Percentiles rank a stretch among this genome's conserved stretches.
Evolutionary conservation across 1,140 invertebrate genomes (phyloP).

Genomic region (Dendroctonus valens): DNA sequence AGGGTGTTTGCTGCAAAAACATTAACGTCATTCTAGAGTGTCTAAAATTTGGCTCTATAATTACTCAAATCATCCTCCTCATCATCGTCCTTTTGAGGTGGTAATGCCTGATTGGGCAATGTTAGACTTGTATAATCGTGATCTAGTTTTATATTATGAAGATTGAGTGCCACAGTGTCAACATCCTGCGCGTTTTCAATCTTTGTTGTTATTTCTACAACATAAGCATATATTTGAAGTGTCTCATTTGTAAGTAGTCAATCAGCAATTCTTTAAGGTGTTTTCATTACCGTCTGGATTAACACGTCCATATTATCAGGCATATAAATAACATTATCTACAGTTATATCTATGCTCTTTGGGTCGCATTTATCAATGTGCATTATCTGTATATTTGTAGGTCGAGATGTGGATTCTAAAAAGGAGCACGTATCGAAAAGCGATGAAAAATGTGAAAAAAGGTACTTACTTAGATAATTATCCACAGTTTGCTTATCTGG

Average conservation of each 20-base stretch:
- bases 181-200: conserved; percentile 42
- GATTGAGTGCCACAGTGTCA: conserved; percentile 54
- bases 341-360: conserved; percentile 45
- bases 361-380: conserved; percentile 45
- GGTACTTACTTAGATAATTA: conserved; percentile 46
- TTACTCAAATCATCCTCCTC: conserved; percentile 41
- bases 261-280: too few relatives aligned
- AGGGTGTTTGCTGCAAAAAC: conserved; percentile 42
- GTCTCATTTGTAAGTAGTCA: conserved; percentile 16
- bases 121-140: conserved; percentile 66
- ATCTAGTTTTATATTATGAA: conserved; percentile 61
- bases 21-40: too few relatives aligned
- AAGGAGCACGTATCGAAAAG: conserved; percentile 6
- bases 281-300: conserved; percentile 32
- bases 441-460: neutral
- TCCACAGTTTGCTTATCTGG: conserved; percentile 47
- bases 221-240: neutral
- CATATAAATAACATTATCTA: conserved; percentile 47
- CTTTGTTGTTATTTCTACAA: neutral
- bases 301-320: conserved; percentile 37
- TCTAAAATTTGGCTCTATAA: neutral
- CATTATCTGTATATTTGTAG: conserved; percentile 46
- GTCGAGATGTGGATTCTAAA: conserved; percentile 41
- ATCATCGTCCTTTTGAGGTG: conserved; percentile 12
- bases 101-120: conserved; percentile 54